Conservation (phyloP, 2,113 vertebrate species). For the Barnardius zonarius region DNA sequence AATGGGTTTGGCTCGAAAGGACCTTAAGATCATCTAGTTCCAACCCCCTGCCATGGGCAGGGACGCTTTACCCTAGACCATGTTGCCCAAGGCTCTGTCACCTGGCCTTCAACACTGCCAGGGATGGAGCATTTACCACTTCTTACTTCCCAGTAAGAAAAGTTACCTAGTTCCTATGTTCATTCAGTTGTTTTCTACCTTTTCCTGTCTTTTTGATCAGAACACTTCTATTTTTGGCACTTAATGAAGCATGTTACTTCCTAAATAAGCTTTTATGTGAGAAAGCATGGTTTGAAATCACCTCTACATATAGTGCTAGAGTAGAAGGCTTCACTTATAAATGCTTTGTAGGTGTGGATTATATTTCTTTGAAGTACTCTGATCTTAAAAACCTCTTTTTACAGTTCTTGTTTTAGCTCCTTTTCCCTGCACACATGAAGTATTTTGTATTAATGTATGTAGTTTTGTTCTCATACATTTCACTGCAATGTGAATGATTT, state of each 20-base stretch:
- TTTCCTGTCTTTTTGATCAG: neutral
- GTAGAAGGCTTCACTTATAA: neutral
- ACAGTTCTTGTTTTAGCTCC: neutral
- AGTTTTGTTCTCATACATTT: neutral
- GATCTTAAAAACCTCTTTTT: neutral
- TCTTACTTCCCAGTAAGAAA: neutral
- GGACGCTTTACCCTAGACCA: neutral
- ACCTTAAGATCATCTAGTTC: neutral
- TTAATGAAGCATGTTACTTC: neutral
- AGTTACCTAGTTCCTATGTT: neutral
- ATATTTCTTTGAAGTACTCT: neutral
- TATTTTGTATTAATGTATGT: neutral
- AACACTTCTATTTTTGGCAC: neutral
- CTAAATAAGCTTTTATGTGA: neutral
- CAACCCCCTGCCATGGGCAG: neutral
- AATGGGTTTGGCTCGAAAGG: neutral
- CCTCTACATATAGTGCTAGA: neutral
- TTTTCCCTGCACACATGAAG: neutral
- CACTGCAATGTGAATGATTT: neutral
- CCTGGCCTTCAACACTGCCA: neutral
- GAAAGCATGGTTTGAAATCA: neutral
- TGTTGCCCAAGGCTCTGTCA: neutral
- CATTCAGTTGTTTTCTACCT: neutral
- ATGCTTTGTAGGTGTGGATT: neutral
- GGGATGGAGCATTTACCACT: neutral